Conservation (phyloP, 2,888 invertebrate species). For the Carabus problematicus region DNA sequence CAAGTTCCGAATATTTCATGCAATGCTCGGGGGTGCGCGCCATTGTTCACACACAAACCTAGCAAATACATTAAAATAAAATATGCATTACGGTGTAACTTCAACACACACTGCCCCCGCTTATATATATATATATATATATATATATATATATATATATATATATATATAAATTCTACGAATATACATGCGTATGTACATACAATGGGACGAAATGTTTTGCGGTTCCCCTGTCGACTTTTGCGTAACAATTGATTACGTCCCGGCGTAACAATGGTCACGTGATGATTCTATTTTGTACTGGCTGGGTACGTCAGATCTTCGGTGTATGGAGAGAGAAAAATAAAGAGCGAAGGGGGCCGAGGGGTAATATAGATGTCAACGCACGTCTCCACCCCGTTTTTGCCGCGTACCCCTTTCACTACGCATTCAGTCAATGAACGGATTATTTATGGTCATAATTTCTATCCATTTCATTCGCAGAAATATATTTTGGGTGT, state of each 20-base stretch:
- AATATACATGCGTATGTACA: no score
- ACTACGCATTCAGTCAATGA: background rate
- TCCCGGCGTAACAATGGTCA: background rate
- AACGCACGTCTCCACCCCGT: background rate
- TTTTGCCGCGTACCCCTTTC: background rate
- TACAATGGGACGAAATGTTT: constrained; percentile 9
- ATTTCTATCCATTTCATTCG: constrained; percentile 12
- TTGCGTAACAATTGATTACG: no score
- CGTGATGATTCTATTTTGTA: constrained; percentile 11
- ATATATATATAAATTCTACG: no score
- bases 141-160: no score
- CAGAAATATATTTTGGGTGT: constrained; percentile 38
- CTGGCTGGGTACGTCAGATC: constrained; percentile 8
- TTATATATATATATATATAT: no score
- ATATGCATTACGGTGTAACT: constrained; percentile 9
- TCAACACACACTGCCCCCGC: background rate
- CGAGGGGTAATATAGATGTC: no score
- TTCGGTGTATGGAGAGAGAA: constrained; percentile 1
- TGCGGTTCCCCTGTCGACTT: constrained; percentile 8
- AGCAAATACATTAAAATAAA: constrained; percentile 10
- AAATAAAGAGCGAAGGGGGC: no score
- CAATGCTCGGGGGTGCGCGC: constrained; percentile 3
- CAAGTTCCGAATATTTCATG: background rate
- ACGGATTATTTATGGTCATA: constrained; percentile 39
- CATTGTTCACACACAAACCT: constrained; percentile 6